Conservation (phyloP, 1,140 invertebrate species). For the Trachymyrmex cornetzi region DNA sequence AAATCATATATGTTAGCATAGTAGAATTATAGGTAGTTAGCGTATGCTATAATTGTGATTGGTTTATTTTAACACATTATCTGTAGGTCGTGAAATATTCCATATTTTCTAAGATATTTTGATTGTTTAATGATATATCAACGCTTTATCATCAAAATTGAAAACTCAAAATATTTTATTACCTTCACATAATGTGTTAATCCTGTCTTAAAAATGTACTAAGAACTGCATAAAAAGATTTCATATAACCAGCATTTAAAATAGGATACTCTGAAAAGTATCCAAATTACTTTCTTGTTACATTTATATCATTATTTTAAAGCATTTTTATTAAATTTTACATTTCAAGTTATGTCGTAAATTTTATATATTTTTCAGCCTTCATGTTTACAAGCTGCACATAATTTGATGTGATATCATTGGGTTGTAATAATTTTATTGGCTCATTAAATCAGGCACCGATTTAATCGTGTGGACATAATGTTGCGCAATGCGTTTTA, state of each 20-base stretch:
- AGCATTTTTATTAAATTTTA: conserved; percentile 32
- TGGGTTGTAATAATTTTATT: conserved; percentile 22
- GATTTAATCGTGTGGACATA: conserved; percentile 6
- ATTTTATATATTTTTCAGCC: conserved; percentile 39
- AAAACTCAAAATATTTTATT: neutral
- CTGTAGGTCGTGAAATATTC: neutral
- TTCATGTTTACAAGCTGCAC: neutral
- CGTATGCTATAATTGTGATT: neutral
- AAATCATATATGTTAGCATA: neutral
- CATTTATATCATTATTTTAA: conserved; percentile 8
- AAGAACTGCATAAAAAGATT: neutral
- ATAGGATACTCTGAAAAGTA: neutral
- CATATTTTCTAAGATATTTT: too few relatives aligned
- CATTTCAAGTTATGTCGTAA: conserved; percentile 17
- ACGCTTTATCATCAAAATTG: neutral
- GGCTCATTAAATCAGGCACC: neutral
- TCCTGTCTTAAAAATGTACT: neutral
- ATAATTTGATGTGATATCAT: conserved; percentile 24
- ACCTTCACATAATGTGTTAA: neutral
- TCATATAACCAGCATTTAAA: neutral
- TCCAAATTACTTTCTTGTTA: conserved; percentile 1
- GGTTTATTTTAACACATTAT: conserved; percentile 8
- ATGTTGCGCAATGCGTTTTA: conserved; percentile 1
- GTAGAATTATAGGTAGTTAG: neutral
- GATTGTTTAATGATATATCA: neutral